Conservation (phyloP, 1,140 invertebrate species). For the Macrostomum lignano region DNA sequence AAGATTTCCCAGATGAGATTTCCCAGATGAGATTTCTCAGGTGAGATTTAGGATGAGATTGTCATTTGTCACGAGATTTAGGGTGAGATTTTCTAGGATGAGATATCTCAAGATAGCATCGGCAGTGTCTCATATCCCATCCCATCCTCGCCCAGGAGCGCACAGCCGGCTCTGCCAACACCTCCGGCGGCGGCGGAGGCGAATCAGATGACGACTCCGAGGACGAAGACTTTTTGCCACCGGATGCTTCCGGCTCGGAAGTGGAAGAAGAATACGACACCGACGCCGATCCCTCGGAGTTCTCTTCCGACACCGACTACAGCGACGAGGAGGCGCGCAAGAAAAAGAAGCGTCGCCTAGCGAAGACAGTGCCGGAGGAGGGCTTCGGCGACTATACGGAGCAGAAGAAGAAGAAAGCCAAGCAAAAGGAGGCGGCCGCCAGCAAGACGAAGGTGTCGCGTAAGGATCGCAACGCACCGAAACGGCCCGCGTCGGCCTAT, state of each 20-base stretch:
- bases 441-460: constrained; percentile 4
- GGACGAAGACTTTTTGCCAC: constrained; percentile 14
- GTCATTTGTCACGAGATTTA: too few relatives aligned
- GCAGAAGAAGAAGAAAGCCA: constrained; percentile 33
- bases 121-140: constrained; percentile 32
- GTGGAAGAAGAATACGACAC: constrained; percentile 3
- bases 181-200: too few relatives aligned
- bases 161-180: too few relatives aligned
- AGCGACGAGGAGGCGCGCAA: constrained; percentile 8
- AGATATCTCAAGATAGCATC: constrained; percentile 31
- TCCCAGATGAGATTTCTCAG: too few relatives aligned
- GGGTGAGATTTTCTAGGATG: too few relatives aligned
- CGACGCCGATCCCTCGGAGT: constrained; percentile 2
- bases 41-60: too few relatives aligned
- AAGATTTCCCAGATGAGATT: too few relatives aligned
- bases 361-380: constrained; percentile 34
- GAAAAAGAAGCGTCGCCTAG: constrained; percentile 31
- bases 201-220: too few relatives aligned
- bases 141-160: too few relatives aligned
- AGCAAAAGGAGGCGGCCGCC: background rate
- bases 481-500: constrained; percentile 61
- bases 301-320: constrained; percentile 9
- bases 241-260: constrained; percentile 6
- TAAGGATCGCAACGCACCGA: constrained; percentile 54
- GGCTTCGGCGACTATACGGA: constrained; percentile 13